These are phyloP conservation scores for Clarias gariepinus DNA, from an alignment of 2,113 vertebrate species.

Conservation along the genomic window DNA sequence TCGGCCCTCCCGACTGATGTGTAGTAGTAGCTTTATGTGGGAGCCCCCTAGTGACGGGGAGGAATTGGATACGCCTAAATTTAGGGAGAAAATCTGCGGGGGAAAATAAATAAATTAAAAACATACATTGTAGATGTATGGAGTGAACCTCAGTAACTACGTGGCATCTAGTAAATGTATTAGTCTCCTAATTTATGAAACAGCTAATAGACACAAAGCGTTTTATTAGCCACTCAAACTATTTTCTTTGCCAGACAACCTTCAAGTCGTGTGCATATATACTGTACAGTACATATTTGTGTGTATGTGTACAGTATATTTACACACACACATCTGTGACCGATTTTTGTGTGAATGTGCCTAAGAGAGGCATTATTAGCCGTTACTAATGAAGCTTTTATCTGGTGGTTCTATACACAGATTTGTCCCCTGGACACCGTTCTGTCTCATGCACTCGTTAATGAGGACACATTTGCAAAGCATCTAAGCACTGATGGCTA, in stretches of 20 bases:
- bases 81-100: background rate
- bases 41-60: background rate
- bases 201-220: slow-evolving; percentile 4
- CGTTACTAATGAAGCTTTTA: slow-evolving; percentile 49
- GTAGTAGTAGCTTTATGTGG: no score
- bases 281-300: background rate
- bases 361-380: slow-evolving; percentile 49
- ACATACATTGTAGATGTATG: no score
- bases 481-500: background rate
- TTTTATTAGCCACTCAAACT: background rate
- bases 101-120: no score
- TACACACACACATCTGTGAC: slow-evolving; percentile 28
- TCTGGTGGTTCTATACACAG: slow-evolving; percentile 34
- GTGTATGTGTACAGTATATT: background rate
- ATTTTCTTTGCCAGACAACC: background rate
- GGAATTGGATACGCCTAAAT: background rate
- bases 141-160: background rate
- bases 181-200: slow-evolving; percentile 2
- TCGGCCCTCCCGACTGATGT: no score
- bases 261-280: background rate
- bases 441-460: slow-evolving; percentile 36
- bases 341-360: slow-evolving; percentile 43
- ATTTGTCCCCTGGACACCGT: slow-evolving; percentile 36
- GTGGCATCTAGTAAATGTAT: background rate
- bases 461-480: slow-evolving; percentile 39